These are phyloP conservation scores for Gnathochromis pfefferi DNA, from an alignment of 2,113 vertebrate genomes.

Conservation along the genomic window DNA sequence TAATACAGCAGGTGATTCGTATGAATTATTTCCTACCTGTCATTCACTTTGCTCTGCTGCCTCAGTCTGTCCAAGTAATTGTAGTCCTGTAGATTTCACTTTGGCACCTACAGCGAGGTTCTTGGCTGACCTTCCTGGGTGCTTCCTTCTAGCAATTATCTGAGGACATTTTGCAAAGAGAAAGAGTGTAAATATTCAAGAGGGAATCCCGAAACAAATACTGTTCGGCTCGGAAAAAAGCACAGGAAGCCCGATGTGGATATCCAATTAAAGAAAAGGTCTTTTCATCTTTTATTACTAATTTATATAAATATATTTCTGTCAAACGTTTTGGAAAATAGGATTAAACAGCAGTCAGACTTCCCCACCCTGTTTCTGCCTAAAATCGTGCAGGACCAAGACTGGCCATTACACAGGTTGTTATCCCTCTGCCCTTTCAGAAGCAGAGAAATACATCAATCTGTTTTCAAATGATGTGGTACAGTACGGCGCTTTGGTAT, in stretches of 20 bases:
- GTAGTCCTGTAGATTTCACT: slow-evolving; percentile 63
- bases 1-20: slow-evolving; percentile 59
- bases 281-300: background rate
- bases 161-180: slow-evolving; percentile 29
- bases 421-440: background rate
- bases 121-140: slow-evolving; percentile 65
- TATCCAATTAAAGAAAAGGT: background rate
- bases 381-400: background rate
- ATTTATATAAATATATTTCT: background rate
- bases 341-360: background rate
- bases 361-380: background rate
- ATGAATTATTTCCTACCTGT: slow-evolving; percentile 70
- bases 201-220: slow-evolving; percentile 20
- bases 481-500: background rate
- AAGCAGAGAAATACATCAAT: slow-evolving; percentile 23
- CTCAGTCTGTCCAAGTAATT: slow-evolving; percentile 50
- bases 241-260: background rate
- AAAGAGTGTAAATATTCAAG: slow-evolving; percentile 36
- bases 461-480: slow-evolving; percentile 9
- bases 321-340: background rate
- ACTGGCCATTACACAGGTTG: background rate
- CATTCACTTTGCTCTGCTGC: slow-evolving; percentile 58
- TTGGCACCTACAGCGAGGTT: slow-evolving; percentile 48
- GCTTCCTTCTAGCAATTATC: slow-evolving; percentile 61
- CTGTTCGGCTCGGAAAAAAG: background rate